Evolutionary conservation across 1,140 invertebrate genomes (phyloP).

Genomic region (Anoplophora glabripennis): DNA sequence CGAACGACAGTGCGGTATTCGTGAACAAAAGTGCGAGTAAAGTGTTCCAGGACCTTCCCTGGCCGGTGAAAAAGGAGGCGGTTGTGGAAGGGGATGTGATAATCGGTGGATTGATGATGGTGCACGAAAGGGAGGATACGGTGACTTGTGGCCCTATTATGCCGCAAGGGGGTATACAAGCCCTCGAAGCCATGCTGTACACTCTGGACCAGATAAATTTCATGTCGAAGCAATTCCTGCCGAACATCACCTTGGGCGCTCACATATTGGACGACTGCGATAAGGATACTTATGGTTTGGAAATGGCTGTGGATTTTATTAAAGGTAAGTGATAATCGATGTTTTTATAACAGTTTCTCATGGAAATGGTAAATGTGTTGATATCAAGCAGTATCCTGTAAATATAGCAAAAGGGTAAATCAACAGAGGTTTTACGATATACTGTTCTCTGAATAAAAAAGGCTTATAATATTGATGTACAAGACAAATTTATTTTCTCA

Average conservation of each 20-base stretch:
- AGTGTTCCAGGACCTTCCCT: constrained; percentile 46
- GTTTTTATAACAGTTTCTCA: not conserved
- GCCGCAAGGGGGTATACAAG: constrained; percentile 91
- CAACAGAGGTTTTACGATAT: no score
- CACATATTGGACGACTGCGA: constrained; percentile 94
- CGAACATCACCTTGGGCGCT: constrained; percentile 79
- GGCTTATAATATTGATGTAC: no score
- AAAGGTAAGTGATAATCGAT: constrained; percentile 71
- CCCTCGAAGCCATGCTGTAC: constrained; percentile 89
- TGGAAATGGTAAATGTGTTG: no score
- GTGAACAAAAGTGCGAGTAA: no score
- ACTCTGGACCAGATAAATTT: constrained; percentile 83
- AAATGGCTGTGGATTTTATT: constrained; percentile 96
- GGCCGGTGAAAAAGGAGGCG: constrained; percentile 84
- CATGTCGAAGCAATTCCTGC: constrained; percentile 59
- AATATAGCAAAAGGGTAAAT: no score
- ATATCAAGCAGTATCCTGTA: no score
- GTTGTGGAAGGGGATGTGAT: constrained; percentile 80
- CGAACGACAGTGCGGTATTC: no score
- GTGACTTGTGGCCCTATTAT: constrained; percentile 87
- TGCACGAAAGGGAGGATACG: constrained; percentile 81
- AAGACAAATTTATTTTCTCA: no score
- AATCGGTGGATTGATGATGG: constrained; percentile 92
- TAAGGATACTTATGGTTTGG: constrained; percentile 92
- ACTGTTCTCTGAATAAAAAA: no score